Evolutionary conservation across 1,140 invertebrate genomes (phyloP).

Genomic region (Drosophila sulfurigaster): DNA sequence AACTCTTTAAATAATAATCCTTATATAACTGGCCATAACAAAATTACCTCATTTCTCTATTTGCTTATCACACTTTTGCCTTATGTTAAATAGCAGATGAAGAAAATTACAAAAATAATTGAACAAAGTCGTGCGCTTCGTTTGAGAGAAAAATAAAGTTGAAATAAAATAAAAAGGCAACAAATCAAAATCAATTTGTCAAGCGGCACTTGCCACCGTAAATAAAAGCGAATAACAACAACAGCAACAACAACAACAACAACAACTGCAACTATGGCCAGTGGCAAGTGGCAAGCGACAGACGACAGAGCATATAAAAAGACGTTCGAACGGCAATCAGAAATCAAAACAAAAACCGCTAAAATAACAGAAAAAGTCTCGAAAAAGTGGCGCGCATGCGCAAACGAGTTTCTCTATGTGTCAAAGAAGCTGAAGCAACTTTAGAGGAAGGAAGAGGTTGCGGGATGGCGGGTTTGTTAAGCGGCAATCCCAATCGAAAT

Average conservation of each 20-base stretch:
- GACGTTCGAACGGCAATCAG: conserved; percentile 77
- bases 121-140: conserved; percentile 10
- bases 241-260: conserved; percentile 33
- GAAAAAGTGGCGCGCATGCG: conserved; percentile 69
- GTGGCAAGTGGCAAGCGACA: conserved; percentile 29
- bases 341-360: conserved; percentile 83
- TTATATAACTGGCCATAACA: background rate
- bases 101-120: conserved; percentile 5
- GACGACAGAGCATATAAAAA: conserved; percentile 28
- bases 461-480: background rate
- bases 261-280: conserved; percentile 15
- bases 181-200: conserved; percentile 80
- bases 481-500: conserved; percentile 11
- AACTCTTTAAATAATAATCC: background rate
- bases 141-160: conserved; percentile 10
- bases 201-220: conserved; percentile 79
- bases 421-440: background rate
- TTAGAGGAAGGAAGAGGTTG: background rate
- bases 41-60: background rate
- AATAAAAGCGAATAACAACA: conserved; percentile 62
- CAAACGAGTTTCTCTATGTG: conserved; percentile 63
- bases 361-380: conserved; percentile 77
- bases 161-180: conserved; percentile 48
- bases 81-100: background rate
- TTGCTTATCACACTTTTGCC: background rate